phyloP scores from a whole-genome alignment of 1,140 invertebrate genomes.

The Sycobia sp. region DNA sequence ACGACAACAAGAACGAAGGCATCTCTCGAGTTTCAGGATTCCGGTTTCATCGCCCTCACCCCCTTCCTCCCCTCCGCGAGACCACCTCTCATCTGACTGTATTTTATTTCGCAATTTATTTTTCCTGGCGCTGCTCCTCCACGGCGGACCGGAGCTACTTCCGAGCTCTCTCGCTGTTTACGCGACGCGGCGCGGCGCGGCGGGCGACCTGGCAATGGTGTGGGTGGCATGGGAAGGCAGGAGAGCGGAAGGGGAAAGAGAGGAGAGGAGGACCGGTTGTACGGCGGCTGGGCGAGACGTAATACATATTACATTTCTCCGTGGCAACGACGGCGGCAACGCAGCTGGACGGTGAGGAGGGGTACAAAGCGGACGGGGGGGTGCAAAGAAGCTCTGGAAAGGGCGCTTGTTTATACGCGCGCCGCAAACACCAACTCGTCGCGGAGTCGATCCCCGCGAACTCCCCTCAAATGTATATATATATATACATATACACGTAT shows the following conservation, averaged over 20 bases:
- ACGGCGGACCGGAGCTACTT: background rate
- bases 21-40: constrained; percentile 14
- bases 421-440: background rate
- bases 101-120: constrained; percentile 42
- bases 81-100: constrained; percentile 12
- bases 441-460: background rate
- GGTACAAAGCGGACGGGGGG: background rate
- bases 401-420: constrained; percentile 8
- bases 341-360: constrained; percentile 15
- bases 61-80: too few relatives aligned
- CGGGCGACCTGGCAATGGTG: too few relatives aligned
- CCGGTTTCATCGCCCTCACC: background rate
- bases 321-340: too few relatives aligned
- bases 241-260: too few relatives aligned
- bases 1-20: too few relatives aligned
- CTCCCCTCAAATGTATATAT: too few relatives aligned
- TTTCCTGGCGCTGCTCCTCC: constrained; percentile 13
- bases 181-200: too few relatives aligned
- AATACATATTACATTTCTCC: constrained; percentile 38
- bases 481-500: constrained; percentile 10
- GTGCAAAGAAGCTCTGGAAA: too few relatives aligned
- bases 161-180: constrained; percentile 12
- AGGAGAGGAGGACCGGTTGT: too few relatives aligned
- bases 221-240: too few relatives aligned
- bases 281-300: constrained; percentile 7